Evolutionary conservation across 1,140 invertebrate genomes (phyloP).

Genomic region (Eueides isabella): DNA sequence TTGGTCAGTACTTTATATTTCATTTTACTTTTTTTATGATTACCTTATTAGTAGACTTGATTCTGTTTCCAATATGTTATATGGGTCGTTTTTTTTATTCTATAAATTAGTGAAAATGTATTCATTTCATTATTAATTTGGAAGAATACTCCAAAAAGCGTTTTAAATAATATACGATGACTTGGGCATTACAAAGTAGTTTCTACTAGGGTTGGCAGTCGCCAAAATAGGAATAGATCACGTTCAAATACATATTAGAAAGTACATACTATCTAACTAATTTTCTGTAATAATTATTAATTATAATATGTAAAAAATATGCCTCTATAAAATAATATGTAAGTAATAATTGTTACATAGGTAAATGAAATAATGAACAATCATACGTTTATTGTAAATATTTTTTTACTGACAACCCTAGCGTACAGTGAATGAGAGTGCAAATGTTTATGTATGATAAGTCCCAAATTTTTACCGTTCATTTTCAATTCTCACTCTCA

Average conservation of each 20-base stretch:
- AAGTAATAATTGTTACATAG: too few species aligned
- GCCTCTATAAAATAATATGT: too few species aligned
- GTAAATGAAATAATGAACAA: too few species aligned
- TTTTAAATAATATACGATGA: slow-evolving; percentile 12
- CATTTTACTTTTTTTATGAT: too few species aligned
- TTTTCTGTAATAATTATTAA: too few species aligned
- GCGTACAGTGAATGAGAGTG: background rate
- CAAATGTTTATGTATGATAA: slow-evolving; percentile 8
- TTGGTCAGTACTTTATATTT: too few species aligned
- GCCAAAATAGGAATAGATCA: background rate
- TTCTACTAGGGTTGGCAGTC: background rate
- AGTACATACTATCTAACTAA: too few species aligned
- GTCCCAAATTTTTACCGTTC: background rate
- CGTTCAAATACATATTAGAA: too few species aligned
- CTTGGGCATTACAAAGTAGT: background rate
- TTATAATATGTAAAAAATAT: too few species aligned
- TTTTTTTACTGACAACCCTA: background rate
- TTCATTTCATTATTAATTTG: slow-evolving; percentile 7
- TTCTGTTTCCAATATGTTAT: background rate
- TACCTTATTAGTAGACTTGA: too few species aligned
- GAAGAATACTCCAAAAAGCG: slow-evolving; percentile 4
- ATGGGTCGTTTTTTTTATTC: background rate
- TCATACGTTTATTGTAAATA: too few species aligned
- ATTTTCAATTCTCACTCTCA: background rate
- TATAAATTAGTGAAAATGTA: background rate